Base-by-base conservation (phyloP, 1,140 invertebrate genomes). In the Mizuhopecten yessoensis region DNA sequence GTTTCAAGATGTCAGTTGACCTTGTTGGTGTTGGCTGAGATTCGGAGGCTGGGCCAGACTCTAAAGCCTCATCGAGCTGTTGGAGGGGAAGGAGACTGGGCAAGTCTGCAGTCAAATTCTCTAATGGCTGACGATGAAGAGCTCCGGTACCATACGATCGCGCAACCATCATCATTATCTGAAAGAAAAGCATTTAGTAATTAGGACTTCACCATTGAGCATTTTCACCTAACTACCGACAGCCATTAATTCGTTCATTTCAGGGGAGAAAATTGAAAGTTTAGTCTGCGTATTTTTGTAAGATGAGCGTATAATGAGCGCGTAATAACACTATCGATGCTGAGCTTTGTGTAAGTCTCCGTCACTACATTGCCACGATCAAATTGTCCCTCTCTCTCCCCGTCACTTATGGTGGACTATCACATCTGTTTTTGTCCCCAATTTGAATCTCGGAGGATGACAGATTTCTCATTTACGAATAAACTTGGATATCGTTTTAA, bases 171-270 rank as follows among this genome's bases (percentile, higher is more conserved):
- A 75, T 75, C 57, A 75, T 75, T 75, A 75, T 75, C 57, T 75
- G 57, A 75, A 75, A 75, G 57, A 75, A 75, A 75, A 75, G 57
- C 57, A 75, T 75, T 75, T 7, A 17, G 57, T 75, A 75, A 75
- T 75, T 75, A 75, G 57, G 57, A 75, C 57, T 75, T 75, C 57
- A 75, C 23, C 57, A 75, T 29, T 75, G 57, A 75, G 57, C 57
- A 75, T 75, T 75, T 75, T 75, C 57, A 75, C 57, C 57, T 75
- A 75, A 75, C 57, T 75, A 75, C 57, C 57, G 57, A 75, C n/a
- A 29, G 23, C 57, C 57, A 75, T 75, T 75, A 75, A 75, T 75
- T 75, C 57, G 57, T 75, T 75, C 57, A 75, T 75, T 75, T 75
- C 57, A 75, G 57, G 57, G 29, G 57, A 75, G 57, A 75, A 75